Evolutionary conservation across 2,797 vertebrate genomes (phyloP), one percentile per base, ranked within the genome.

Genomic region (Gadopsis marmoratus): DNA sequence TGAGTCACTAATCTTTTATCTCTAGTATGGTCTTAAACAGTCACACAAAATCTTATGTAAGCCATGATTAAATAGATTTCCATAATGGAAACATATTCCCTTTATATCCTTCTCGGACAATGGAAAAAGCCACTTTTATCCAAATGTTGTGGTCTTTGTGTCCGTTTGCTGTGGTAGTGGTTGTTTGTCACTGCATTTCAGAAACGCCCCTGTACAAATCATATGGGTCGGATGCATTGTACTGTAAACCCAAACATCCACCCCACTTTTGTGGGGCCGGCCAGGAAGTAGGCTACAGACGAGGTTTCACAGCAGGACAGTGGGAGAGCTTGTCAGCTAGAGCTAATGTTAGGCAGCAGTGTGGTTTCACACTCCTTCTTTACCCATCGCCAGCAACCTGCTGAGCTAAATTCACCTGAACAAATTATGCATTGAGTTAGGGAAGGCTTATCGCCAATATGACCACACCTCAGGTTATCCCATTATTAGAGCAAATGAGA

Each of bases 391-490:
- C 91, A 90, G 79, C 54, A 73, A 71, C 88, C 88, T 29, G 79
- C 86, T 83, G 86, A 77, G 79, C 69, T 53, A 67, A 86, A 86
- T 82, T 81, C 80, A 79, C 81, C 75, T 79, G 60, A n/a, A 77
- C 80, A 83, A 88, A 85, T 89, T 62, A 83, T 61, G 85, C 79
- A 78, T 86, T 84, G 9, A 86, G 81, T 84, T 65, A 67, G 41
- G 4, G 19, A 71, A 54, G 43, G 61, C 82, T 84, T 59, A 73
- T 89, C 80, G 83, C 74, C 74, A 39, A 71, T 71, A 53, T 48
- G 2, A 76, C 73, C 72, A 39, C 59, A 29, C 19, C 71, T 65
- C 55, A 23, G 53, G 62, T 77, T 73, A 43, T 67, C 29, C 70
- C 63, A 26, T 89, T 78, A 78, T 77, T 78, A 69, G 53, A 88